These are phyloP conservation scores for Grus americana DNA, from an alignment of 2,113 vertebrate species.

Conservation along the genomic window DNA sequence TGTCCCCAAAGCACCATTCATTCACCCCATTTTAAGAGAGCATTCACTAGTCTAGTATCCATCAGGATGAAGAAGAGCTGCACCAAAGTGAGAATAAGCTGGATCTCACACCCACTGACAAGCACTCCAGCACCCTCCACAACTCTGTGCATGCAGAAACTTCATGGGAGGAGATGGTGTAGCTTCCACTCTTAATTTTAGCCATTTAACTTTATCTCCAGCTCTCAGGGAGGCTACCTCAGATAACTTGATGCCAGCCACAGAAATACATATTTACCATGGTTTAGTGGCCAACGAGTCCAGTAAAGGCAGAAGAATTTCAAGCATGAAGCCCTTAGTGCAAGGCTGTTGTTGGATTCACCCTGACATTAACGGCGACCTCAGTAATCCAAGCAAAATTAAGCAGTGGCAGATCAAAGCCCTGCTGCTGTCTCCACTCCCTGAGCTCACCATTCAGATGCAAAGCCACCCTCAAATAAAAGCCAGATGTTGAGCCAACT, in stretches of 20 bases:
- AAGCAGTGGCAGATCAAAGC: slow-evolving; percentile 48
- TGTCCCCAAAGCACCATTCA: background rate
- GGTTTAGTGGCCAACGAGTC: background rate
- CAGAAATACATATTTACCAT: background rate
- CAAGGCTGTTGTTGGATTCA: background rate
- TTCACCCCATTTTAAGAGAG: background rate
- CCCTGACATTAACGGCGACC: background rate
- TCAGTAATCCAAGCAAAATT: slow-evolving; percentile 5
- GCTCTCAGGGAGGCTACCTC: background rate
- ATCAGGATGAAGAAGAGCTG: background rate
- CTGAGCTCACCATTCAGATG: slow-evolving; percentile 65
- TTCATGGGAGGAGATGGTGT: background rate
- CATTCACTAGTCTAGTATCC: background rate
- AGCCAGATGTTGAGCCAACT: slow-evolving; percentile 70
- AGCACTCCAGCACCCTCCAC: background rate
- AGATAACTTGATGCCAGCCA: background rate
- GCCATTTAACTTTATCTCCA: background rate
- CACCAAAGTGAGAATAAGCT: background rate
- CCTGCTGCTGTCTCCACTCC: background rate
- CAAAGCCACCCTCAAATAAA: slow-evolving; percentile 59
- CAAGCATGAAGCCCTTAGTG: background rate
- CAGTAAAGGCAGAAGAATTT: background rate
- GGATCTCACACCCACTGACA: background rate
- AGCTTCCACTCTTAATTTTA: background rate
- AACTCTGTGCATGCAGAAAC: background rate